phyloP scores from a whole-genome alignment of 2,888 invertebrate genomes.

The Gastracanthus pulcherrimus region DNA sequence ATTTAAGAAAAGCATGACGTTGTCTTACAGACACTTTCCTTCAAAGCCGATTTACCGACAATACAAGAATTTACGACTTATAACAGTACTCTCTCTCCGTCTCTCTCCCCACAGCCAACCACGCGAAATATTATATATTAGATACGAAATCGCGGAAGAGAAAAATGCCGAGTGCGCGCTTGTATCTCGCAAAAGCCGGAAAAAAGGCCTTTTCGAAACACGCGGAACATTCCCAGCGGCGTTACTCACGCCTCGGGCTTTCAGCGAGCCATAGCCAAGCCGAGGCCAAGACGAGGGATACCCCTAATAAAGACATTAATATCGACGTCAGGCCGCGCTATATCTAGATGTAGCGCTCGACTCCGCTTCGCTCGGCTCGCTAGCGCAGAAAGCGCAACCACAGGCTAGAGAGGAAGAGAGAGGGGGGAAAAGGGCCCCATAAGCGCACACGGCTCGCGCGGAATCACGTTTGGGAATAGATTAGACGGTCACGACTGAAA shows the following conservation, averaged over 20 bases:
- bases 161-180: not conserved
- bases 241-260: constrained; percentile 44
- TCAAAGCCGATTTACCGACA: constrained; percentile 7
- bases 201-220: constrained; percentile 47
- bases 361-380: not conserved
- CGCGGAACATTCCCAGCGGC: constrained; percentile 42
- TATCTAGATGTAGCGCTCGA: constrained; percentile 68
- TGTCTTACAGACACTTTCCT: not conserved
- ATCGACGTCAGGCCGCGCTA: constrained; percentile 68
- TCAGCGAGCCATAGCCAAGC: constrained; percentile 25
- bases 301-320: constrained; percentile 76
- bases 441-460: constrained; percentile 6
- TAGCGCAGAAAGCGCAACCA: constrained; percentile 34
- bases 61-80: not conserved
- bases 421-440: constrained; percentile 31
- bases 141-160: constrained; percentile 27
- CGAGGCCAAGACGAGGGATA: constrained; percentile 35
- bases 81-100: constrained; percentile 18
- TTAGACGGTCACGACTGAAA: constrained; percentile 73
- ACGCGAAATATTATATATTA: constrained; percentile 41
- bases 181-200: constrained; percentile 2
- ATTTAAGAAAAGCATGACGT: not conserved
- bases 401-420: constrained; percentile 16
- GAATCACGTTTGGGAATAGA: constrained; percentile 67
- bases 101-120: not conserved